phyloP scores from a whole-genome alignment of 2,113 vertebrate genomes.

The Dendrocopos noguchii region DNA sequence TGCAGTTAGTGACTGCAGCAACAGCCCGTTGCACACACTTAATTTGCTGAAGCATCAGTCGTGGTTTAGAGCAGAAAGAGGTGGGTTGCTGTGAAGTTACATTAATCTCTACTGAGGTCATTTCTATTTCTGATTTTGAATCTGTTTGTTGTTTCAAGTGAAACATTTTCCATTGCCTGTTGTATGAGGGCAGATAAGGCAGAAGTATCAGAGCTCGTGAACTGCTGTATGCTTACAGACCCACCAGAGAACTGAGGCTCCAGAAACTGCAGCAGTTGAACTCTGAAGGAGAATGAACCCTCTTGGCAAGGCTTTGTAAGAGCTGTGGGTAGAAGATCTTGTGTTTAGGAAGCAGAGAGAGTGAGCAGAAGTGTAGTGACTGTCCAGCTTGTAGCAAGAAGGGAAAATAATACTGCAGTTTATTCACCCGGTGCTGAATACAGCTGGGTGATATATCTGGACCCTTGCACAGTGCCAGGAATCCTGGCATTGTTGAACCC shows the following conservation, averaged over 20 bases:
- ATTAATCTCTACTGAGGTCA: slow-evolving; percentile 49
- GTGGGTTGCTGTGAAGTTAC: slow-evolving; percentile 29
- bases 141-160: slow-evolving; percentile 60
- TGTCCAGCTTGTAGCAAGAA: neutral
- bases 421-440: neutral
- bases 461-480: neutral
- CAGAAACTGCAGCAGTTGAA: slow-evolving; percentile 16
- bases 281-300: slow-evolving; percentile 40
- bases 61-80: neutral
- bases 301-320: slow-evolving; percentile 36
- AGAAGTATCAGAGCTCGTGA: slow-evolving; percentile 19
- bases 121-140: slow-evolving; percentile 60
- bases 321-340: neutral
- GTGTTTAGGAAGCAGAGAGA: neutral
- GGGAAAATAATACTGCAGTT: neutral
- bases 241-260: neutral
- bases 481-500: neutral
- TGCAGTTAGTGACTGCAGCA: neutral
- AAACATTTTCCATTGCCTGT: slow-evolving; percentile 64
- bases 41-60: neutral
- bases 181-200: slow-evolving; percentile 39
- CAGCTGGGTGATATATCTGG: neutral
- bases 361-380: neutral
- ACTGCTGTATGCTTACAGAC: slow-evolving; percentile 26
- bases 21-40: neutral